Evolutionary conservation across 1,140 invertebrate genomes (phyloP).

Genomic region (Anastatus disparis): DNA sequence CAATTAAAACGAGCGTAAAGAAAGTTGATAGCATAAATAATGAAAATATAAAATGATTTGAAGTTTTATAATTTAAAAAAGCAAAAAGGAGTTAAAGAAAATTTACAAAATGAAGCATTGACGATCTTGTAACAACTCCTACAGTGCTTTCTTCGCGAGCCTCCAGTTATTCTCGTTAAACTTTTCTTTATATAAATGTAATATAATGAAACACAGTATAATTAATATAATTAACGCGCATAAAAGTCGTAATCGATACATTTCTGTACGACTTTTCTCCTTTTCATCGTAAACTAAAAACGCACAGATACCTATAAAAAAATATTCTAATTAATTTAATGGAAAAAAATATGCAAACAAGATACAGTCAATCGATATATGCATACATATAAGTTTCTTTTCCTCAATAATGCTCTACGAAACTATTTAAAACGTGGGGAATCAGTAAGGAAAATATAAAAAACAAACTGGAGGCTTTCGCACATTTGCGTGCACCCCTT

Average conservation of each 20-base stretch:
- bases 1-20: conserved; percentile 10
- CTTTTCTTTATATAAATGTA: conserved; percentile 26
- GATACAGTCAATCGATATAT: no score
- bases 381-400: conserved; percentile 18
- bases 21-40: conserved; percentile 2
- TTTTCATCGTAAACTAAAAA: no score
- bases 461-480: conserved; percentile 58
- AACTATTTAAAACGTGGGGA: conserved; percentile 40
- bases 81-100: conserved; percentile 14
- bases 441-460: conserved; percentile 45
- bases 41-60: conserved; percentile 8
- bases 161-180: conserved; percentile 34
- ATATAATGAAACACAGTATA: conserved; percentile 14
- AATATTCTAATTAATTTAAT: no score
- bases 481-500: conserved; percentile 62
- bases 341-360: no score
- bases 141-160: conserved; percentile 44
- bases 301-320: no score
- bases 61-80: conserved; percentile 5
- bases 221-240: conserved; percentile 8
- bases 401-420: conserved; percentile 40
- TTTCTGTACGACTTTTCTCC: no score
- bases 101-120: conserved; percentile 6
- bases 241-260: no score
- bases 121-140: conserved; percentile 38